Conservation (phyloP, 2,888 invertebrate genomes). For the Prosapia bicincta region DNA sequence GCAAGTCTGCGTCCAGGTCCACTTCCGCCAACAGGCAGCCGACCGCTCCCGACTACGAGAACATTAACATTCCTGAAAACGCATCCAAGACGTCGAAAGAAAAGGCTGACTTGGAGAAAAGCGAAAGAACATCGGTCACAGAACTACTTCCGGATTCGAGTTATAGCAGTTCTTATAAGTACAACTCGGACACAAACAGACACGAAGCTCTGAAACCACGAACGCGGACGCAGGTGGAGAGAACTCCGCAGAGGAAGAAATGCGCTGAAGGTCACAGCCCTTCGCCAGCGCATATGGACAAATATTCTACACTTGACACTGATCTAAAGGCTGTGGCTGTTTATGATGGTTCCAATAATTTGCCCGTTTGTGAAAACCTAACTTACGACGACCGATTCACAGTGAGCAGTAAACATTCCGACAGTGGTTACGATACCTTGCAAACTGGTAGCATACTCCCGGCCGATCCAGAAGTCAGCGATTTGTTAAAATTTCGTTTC, state of each 20-base stretch:
- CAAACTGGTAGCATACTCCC: conserved; percentile 34
- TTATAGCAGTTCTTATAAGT: conserved; percentile 21
- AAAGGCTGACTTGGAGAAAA: conserved; percentile 4
- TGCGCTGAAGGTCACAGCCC: conserved; percentile 12
- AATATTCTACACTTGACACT: background rate
- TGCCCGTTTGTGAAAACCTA: conserved; percentile 15
- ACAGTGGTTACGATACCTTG: conserved; percentile 45
- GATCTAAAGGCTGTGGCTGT: conserved; percentile 2
- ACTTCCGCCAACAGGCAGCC: background rate
- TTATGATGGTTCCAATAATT: conserved; percentile 11
- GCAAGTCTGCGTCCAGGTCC: conserved; percentile 14
- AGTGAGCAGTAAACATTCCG: conserved; percentile 43
- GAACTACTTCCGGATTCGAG: conserved; percentile 30
- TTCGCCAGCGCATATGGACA: background rate
- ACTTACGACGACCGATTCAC: conserved; percentile 33
- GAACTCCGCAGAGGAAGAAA: conserved; percentile 14
- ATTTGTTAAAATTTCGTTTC: conserved; percentile 32
- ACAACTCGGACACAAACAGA: background rate
- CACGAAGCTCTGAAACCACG: background rate
- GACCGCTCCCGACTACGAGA: conserved; percentile 31
- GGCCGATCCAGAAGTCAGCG: conserved; percentile 29
- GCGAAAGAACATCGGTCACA: background rate
- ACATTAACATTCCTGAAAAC: conserved; percentile 16
- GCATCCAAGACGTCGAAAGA: background rate
- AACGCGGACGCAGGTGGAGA: background rate